These are phyloP conservation scores for Tinea trinotella DNA, from an alignment of 2,888 invertebrate species.

Conservation along the genomic window DNA sequence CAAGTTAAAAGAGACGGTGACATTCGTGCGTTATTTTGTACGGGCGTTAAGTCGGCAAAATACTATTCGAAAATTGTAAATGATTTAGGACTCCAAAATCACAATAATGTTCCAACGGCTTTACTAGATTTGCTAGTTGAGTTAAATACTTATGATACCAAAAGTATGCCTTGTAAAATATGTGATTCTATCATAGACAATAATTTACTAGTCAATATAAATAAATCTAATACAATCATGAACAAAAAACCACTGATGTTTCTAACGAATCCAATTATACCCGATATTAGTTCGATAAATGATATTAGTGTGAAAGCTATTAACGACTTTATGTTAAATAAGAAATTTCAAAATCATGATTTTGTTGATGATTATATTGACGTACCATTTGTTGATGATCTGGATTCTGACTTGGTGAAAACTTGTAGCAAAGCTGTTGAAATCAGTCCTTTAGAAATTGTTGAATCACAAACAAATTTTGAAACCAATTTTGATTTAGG, in stretches of 20 bases:
- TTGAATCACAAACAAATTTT: conserved; percentile 16
- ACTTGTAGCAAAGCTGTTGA: not conserved
- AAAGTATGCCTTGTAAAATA: conserved; percentile 22
- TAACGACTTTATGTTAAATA: conserved; percentile 31
- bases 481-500: conserved; percentile 55
- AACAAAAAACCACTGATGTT: conserved; percentile 27
- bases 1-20: conserved; percentile 62
- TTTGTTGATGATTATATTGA: not conserved
- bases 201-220: conserved; percentile 33
- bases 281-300: conserved; percentile 46
- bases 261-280: conserved; percentile 36
- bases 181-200: conserved; percentile 59
- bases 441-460: conserved; percentile 16
- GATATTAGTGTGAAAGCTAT: conserved; percentile 40
- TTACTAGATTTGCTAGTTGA: conserved; percentile 59
- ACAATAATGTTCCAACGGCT: conserved; percentile 44
- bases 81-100: conserved; percentile 48
- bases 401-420: too few species aligned
- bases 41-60: conserved; percentile 56
- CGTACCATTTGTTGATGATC: too few species aligned
- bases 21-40: conserved; percentile 69
- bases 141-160: conserved; percentile 50
- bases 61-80: conserved; percentile 57
- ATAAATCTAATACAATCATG: conserved; percentile 29
- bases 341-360: conserved; percentile 14